Conservation (phyloP, 2,888 invertebrate genomes). For the Anodontia alba region DNA sequence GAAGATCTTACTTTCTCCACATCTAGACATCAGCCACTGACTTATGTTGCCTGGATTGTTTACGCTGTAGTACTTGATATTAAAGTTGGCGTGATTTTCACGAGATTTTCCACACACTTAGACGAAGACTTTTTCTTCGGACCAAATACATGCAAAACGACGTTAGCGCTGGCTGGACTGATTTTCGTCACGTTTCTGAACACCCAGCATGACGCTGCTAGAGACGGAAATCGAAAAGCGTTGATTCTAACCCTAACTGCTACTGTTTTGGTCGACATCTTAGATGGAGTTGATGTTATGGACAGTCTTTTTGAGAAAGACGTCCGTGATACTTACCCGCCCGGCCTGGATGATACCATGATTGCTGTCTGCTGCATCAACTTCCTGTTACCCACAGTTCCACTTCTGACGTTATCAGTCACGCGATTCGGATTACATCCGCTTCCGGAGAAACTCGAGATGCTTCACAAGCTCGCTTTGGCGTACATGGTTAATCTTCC, state of each 20-base stretch:
- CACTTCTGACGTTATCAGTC: conserved; percentile 86
- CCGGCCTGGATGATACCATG: conserved; percentile 85
- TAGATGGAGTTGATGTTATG: conserved; percentile 87
- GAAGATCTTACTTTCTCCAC: neutral
- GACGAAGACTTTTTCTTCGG: conserved; percentile 85
- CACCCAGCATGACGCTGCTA: conserved; percentile 86
- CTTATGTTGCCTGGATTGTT: conserved; percentile 86
- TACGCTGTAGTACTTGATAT: conserved; percentile 86
- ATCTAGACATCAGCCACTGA: conserved; percentile 70
- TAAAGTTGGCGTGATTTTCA: conserved; percentile 86
- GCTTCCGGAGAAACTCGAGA: conserved; percentile 73
- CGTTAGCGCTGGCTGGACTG: conserved; percentile 85
- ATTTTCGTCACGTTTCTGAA: conserved; percentile 87
- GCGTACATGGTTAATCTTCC: conserved; percentile 87
- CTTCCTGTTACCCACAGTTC: conserved; percentile 87
- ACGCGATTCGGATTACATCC: conserved; percentile 84
- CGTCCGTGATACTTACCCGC: conserved; percentile 65
- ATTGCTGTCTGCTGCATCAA: conserved; percentile 86
- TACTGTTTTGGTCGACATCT: conserved; percentile 87
- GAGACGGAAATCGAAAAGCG: conserved; percentile 85
- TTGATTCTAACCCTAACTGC: conserved; percentile 86
- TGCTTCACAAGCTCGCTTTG: conserved; percentile 85
- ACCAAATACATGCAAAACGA: conserved; percentile 81
- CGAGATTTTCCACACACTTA: conserved; percentile 76
- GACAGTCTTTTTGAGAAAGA: conserved; percentile 85